phyloP scores from a whole-genome alignment of 2,797 vertebrate species.

The Pelochelys cantorii region DNA sequence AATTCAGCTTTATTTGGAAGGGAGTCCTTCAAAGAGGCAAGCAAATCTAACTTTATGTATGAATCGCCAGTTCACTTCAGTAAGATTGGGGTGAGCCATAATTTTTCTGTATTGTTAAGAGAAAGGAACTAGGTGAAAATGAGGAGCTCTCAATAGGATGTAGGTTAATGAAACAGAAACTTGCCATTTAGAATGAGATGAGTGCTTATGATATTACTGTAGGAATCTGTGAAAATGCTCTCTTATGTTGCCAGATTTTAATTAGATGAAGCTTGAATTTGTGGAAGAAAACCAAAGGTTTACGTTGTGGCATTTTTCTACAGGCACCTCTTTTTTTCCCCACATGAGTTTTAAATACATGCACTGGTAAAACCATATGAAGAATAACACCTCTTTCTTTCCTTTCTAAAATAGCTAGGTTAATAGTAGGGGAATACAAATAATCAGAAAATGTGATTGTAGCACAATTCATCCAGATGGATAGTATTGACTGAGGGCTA shows the following conservation, averaged over 20 bases:
- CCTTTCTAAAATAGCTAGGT: background rate
- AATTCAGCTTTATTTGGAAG: background rate
- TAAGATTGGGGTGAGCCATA: background rate
- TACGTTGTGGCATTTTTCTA: background rate
- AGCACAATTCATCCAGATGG: background rate
- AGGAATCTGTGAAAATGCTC: background rate
- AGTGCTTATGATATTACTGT: background rate
- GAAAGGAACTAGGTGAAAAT: background rate
- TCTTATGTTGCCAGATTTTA: background rate
- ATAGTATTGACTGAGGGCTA: background rate
- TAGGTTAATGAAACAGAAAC: conserved; percentile 42
- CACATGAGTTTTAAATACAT: accelerated
- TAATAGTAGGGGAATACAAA: background rate
- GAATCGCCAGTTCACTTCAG: background rate
- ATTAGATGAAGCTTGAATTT: background rate
- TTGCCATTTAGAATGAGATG: conserved; percentile 1
- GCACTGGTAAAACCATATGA: accelerated
- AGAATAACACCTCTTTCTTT: accelerated
- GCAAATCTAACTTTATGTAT: background rate
- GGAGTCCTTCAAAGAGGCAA: background rate
- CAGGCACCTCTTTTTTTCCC: background rate
- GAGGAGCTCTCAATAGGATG: conserved; percentile 1
- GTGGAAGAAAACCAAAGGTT: background rate
- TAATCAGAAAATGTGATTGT: background rate
- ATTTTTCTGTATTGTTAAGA: background rate